Base-by-base conservation (phyloP, 2,888 invertebrate species). In the Brachypalpus laphriformis region DNA sequence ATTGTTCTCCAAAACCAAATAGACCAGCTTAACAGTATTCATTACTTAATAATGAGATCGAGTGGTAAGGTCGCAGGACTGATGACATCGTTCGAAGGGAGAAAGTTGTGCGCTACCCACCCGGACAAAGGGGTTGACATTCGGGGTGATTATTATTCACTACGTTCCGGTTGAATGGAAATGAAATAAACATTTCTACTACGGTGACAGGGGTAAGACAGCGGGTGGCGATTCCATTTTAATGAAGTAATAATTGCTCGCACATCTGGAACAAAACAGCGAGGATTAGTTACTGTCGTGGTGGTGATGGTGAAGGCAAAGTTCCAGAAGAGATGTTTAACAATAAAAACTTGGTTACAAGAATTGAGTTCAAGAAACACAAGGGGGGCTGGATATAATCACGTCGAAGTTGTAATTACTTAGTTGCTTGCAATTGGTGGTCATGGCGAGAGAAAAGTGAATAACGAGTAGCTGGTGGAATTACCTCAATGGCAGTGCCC, bases 161-260 rank as follows among this genome's bases (percentile, higher is more conserved):
- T 78, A 56, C 49, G 66, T 80, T 78, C 56, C 40, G 54, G 78
- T 78, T 75, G 45, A 71, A 45, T 22, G 45, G 71, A 65, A 74
- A 75, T 83, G 63, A 42, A 74, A 78, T 77, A 77, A 77, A 82
- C 71, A 66, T 77, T 66, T 66, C 54, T 45, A 16, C 57, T 25
- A 28, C 49, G 11, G 28, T 22, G 68, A 42, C 42, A 16, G 2
- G 49, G 71, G 49, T 45, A n/a, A 42, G 72, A 47, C 7, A 45
- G 34, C 7, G 56, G 37, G 25, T 56, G 25, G 16, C 22, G 42
- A 59, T 65, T 75, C 22, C 14, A 25, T 81, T 81, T 65, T 85
- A 66, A 85, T 81, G 85, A 81, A 76, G 80, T 81, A 81, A 85
- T 85, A 81, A 85, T 85, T 76, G 75, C 59, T 81, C 18, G 75